Evolutionary conservation across 1,140 invertebrate genomes (phyloP), one percentile per base, ranked within the genome.

Genomic region (Sweltsa coloradensis): DNA sequence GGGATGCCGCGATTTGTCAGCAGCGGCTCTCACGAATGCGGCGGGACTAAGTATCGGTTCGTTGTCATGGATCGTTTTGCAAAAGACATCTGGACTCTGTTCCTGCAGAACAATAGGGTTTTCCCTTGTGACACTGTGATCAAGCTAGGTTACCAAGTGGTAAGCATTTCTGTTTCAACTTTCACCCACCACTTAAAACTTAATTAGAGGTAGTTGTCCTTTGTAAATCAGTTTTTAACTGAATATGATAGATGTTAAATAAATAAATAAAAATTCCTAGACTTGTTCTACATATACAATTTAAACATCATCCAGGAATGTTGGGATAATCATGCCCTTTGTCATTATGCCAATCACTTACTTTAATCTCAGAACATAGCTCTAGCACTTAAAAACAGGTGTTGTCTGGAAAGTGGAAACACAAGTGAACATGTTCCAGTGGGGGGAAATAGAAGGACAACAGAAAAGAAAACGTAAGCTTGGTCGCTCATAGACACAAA

Each of bases 61-160:
- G 66, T 97, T 54, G 85, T 97, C 0, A 85, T 97, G 74, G 84
- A 92, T 46, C 74, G 88, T 37, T 96, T 88, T 66, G 89, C 89
- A n/a, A 78, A 73, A 53, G 90, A 96, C 68, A 65, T 97, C 5
- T 85, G 89, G 71, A 87, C 83, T 59, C 56, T 90, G 26, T 85
- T 90, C 57, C 64, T 80, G 34, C 70, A 78, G 42, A 78, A 81
- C 58, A 76, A 77, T 1, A 75, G 79, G 49, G 62, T 57, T 5
- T 86, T 97, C 62, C 76, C 82, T 6, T 62, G 76, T 36, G 69
- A 74, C 16, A 85, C 85, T 25, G 83, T 88, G 5, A 89, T 83
- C 57, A 77, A 82, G 55, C 59, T 96, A 52, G 85, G 79, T 21
- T 63, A 90, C 50, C 85, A 95, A 77, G 81, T 96, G 13, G 24